Evolutionary conservation across 2,113 vertebrate species (phyloP), one percentile per base, ranked within the genome.

Genomic region (Athene noctua): DNA sequence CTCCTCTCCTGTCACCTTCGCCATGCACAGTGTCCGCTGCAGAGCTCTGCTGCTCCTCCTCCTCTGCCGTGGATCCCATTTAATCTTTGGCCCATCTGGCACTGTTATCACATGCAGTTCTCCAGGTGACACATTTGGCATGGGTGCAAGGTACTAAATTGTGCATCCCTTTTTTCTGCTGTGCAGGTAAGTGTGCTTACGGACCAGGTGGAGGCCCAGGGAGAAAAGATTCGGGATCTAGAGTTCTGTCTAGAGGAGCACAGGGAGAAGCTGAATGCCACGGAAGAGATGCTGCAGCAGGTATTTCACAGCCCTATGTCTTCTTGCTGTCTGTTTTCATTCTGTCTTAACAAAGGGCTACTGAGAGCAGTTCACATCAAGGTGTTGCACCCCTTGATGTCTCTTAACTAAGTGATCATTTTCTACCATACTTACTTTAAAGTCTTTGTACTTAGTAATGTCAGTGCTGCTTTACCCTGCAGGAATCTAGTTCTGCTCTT

Each of bases 211-310:
- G 99, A 99, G 84, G 99, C 99, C 40, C 99, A 99, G 57, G 99
- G 99, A 54, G 99, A 99, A 94, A 99, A 99, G 98, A 99, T 99
- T 86, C 98, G 99, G 32, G 99, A 99, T 94, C 97, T 99, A 90
- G 99, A 99, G 80, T 94, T 99, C 73, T 99, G 99, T 96, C 98
- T 99, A 68, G 99, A 99, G 42, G 99, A 99, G 72, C 99, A 99
- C 98, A 98, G 99, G 80, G 99, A 99, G 82, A 99, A 99, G 94
- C 96, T 99, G 91, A 99, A 99, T 20, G 98, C 99, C 80, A 99
- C 99, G 0, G 99, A 99, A 65, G 99, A 99, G 85, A 99, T 99
- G 99, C 97, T 99, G 79, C 99, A 99, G 86, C 99, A 99, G 99
- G 99, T 99, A 92, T 17, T 92, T 32, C 66, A 38, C 66, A 92